phyloP scores from a whole-genome alignment of 2,113 vertebrate species.

The Grallaria varia region DNA sequence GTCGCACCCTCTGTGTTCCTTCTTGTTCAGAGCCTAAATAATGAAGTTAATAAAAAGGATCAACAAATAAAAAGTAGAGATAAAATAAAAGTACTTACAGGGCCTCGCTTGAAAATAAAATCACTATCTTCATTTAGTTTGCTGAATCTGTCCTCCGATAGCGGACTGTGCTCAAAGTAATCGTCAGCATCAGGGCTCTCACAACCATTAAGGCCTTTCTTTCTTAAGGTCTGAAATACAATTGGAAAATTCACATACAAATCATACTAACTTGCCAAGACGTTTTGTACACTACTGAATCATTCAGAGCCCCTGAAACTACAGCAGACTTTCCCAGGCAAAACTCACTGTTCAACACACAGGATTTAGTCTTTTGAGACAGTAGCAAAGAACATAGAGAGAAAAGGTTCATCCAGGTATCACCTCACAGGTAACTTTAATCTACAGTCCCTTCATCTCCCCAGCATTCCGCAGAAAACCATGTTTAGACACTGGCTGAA shows the following conservation, averaged over 20 bases:
- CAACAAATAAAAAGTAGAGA: slow-evolving; percentile 94
- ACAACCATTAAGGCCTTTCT: slow-evolving; percentile 99
- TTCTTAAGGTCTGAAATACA: slow-evolving; percentile 99
- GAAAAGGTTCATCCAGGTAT: neutral
- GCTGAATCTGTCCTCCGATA: slow-evolving; percentile 98
- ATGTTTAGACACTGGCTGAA: neutral
- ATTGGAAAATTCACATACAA: slow-evolving; percentile 96
- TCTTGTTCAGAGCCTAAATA: slow-evolving; percentile 99
- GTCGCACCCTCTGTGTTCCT: slow-evolving; percentile 99
- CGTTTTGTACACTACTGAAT: slow-evolving; percentile 60
- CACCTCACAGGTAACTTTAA: neutral
- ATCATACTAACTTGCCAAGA: slow-evolving; percentile 77
- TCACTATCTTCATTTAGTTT: slow-evolving; percentile 99
- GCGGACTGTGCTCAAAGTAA: slow-evolving; percentile 99
- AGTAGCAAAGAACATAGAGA: neutral
- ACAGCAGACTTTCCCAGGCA: slow-evolving; percentile 37
- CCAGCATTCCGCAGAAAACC: neutral
- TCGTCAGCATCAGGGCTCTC: slow-evolving; percentile 98
- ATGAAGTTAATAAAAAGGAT: slow-evolving; percentile 98
- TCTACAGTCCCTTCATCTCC: neutral
- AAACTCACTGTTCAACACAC: slow-evolving; percentile 34
- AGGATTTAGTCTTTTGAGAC: neutral
- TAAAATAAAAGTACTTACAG: slow-evolving; percentile 96
- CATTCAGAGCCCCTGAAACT: slow-evolving; percentile 70
- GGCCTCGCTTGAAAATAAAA: slow-evolving; percentile 99